Conservation (phyloP, 53 echinoderm and acorn worm genomes). For the Holothuria scabra region DNA sequence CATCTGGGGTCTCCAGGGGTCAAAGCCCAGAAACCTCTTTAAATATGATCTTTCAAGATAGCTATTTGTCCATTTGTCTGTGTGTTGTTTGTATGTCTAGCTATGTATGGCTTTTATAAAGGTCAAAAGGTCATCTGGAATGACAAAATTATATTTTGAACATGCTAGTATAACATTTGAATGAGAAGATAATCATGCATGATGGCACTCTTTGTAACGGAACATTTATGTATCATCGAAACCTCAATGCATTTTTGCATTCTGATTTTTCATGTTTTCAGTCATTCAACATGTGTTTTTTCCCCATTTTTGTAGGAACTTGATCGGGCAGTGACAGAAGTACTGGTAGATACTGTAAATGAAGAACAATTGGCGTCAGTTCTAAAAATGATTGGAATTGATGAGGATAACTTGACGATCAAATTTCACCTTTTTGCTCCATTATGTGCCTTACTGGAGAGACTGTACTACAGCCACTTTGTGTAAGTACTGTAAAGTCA, state of each 20-base stretch:
- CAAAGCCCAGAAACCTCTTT: no score
- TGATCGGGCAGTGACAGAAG: constrained; percentile 76
- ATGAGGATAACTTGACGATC: constrained; percentile 43
- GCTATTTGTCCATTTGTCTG: no score
- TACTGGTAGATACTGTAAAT: constrained; percentile 81
- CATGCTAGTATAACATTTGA: no score
- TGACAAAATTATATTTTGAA: no score
- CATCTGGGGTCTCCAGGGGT: no score
- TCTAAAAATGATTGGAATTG: constrained; percentile 63
- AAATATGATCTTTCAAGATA: not conserved
- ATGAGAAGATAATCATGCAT: no score
- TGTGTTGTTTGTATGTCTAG: no score
- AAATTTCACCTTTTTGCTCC: constrained; percentile 76
- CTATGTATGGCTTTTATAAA: no score
- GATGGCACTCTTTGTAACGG: no score
- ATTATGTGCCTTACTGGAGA: constrained; percentile 83
- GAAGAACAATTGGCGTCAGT: constrained; percentile 71
- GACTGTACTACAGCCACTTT: constrained; percentile 80
- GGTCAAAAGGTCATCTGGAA: no score
- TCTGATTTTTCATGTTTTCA: not conserved
- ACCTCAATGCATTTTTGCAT: no score
- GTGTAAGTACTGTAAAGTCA: constrained; percentile 78
- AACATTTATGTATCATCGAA: no score
- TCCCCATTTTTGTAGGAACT: constrained; percentile 68
- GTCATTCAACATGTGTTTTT: not conserved